Base-by-base conservation (phyloP, 92 coral and sea anemone genomes). In the Phenganax marumi region DNA sequence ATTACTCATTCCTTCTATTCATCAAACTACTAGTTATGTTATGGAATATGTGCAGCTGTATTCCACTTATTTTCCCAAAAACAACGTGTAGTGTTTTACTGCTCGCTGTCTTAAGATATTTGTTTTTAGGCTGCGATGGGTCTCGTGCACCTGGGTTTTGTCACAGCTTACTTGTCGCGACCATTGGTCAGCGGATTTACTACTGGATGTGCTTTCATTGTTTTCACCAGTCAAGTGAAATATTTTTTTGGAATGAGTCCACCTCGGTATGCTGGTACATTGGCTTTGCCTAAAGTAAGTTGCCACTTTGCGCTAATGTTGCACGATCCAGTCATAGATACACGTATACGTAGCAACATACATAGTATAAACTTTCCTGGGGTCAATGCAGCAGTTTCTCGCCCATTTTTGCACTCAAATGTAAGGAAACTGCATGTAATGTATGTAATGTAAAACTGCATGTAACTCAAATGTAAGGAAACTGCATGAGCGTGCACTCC, bases 121-220 rank as follows among this genome's bases (percentile, higher is more conserved):
- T 47, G 13, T 53, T 71, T 48, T 12, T 75, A 94, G 98, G 81
- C 90, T 70, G 90, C 85, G 7, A 92, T 95, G 98, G 97, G 98
- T 33, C 76, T 87, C 17, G 84, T 86, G 18, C 86, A 83, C 86
- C 87, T 92, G 46, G 98, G 98, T 50, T 81, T 92, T 72, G 79
- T 92, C 66, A 92, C 98, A 12, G 60, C 80, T 8, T 95, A 86
- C 80, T 46, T 95, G 60, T 95, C 98, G 10, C 93, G 93, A 62
- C 97, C 97, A 46, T 78, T 95, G 60, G 84, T 95, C 87, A 95
- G 98, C 83, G 98, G 97, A 39, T 95, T 95, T 78, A 95, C 98
- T n/a, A 90, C 98, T 21, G 98, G 98, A 18, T 81, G 93, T 57
- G 97, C 98, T 49, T 90, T 89, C 13, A 14, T 90, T 25, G 93